Evolutionary conservation across 1,140 invertebrate species (phyloP), one percentile per base, ranked within the genome.

Genomic region (Drosophila rhopaloa): DNA sequence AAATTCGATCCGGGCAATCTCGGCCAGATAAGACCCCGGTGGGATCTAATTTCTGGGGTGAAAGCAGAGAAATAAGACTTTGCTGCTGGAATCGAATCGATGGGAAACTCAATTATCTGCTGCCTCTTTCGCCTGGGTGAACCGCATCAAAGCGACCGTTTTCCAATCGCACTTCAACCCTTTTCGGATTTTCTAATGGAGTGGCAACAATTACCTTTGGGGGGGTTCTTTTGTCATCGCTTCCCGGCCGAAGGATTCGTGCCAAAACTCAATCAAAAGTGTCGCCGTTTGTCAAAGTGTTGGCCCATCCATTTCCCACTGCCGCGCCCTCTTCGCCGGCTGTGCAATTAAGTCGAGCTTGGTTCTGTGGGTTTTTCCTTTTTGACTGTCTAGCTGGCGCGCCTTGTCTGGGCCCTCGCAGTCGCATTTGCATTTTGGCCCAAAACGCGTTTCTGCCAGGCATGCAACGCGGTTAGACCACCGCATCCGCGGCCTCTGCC

Each of bases 261-360:
- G 83, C 67, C 50, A 74, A 86, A 88, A 86, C 83, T 86, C 83
- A 86, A 86, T 86, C 83, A 86, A 86, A 86, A 88, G 71, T 86
- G 83, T 86, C 83, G 79, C 56, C 66, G 57, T 86, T 83, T 73
- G 79, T 85, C 81, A 85, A 70, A 60, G 81, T 16, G 40, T 16
- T 48, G 57, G 24, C 57, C 46, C 53, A 47, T 48, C 47, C 29
- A 32, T 38, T 40, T 35, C 29, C 27, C 29, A 57, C 6, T 37
- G 1, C 35, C 27, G n/a, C 3, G 19, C 37, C 19, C 55, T 37
- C 54, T 59, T 55, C 55, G 46, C 58, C 48, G 56, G 37, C 51
- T 43, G 47, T 86, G 82, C 82, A 84, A 84, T 84, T 84, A 84
- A 85, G 77, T 78, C 73, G 76, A 74, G 76, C 61, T 73, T 56